These are phyloP conservation scores for Agriopis marginaria DNA, from an alignment of 2,888 invertebrate genomes.

Conservation along the genomic window DNA sequence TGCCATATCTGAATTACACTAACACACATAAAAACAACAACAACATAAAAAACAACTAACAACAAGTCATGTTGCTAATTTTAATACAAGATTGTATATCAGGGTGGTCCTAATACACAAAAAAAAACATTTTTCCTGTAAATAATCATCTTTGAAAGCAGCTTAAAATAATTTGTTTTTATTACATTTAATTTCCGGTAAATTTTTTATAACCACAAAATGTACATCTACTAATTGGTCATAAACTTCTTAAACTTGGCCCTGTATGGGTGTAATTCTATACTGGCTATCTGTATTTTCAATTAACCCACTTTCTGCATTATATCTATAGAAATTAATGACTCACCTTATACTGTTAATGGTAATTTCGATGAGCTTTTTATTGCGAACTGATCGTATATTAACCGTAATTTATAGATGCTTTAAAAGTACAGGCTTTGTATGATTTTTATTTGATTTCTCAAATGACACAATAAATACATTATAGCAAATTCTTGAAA, in stretches of 20 bases:
- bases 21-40: too few species aligned
- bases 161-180: constrained; percentile 11
- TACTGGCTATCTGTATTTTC: constrained; percentile 4
- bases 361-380: constrained; percentile 19
- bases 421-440: constrained; percentile 5
- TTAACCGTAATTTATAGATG: constrained; percentile 14
- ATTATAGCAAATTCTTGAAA: not conserved
- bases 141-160: not conserved
- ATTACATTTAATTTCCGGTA: constrained; percentile 13
- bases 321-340: constrained; percentile 27
- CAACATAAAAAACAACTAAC: too few species aligned
- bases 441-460: not conserved
- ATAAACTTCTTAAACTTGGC: constrained; percentile 11
- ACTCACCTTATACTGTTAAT: constrained; percentile 5
- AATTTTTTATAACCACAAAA: not conserved
- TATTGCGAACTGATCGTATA: constrained; percentile 22
- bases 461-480: not conserved
- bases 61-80: not conserved
- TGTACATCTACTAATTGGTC: not conserved
- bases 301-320: constrained; percentile 23
- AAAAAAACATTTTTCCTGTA: not conserved
- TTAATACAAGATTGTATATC: not conserved
- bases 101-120: not conserved
- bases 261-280: constrained; percentile 11
- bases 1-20: too few species aligned